These are phyloP conservation scores for Artemia sp. DNA, from an alignment of 2,888 invertebrate species.

Conservation along the genomic window DNA sequence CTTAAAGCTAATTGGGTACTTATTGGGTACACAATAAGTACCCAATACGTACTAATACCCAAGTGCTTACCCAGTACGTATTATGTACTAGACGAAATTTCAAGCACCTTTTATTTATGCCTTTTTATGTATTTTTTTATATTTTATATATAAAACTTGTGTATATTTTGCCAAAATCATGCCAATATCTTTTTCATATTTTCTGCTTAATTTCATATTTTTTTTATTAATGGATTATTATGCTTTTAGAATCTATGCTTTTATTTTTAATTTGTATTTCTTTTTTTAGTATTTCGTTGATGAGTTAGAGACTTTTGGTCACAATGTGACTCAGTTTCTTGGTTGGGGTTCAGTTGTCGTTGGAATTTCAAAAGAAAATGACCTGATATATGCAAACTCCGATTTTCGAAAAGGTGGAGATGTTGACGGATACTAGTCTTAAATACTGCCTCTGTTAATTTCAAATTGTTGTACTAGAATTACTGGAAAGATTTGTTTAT, in stretches of 20 bases:
- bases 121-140: no score
- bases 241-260: neutral
- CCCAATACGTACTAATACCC: no score
- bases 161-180: neutral
- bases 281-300: constrained; percentile 19
- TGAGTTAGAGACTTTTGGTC: constrained; percentile 18
- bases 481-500: no score
- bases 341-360: constrained; percentile 18
- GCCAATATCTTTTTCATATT: neutral
- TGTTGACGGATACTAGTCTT: constrained; percentile 7
- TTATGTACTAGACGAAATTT: no score
- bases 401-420: neutral
- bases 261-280: neutral
- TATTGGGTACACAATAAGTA: no score
- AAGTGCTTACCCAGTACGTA: no score
- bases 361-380: constrained; percentile 18
- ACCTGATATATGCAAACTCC: neutral
- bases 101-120: no score
- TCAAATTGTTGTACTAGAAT: no score
- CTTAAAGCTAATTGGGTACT: no score
- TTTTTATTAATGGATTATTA: neutral
- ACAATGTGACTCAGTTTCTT: constrained; percentile 11
- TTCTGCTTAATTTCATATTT: neutral
- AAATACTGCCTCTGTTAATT: no score
- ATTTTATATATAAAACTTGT: no score